Percentiles rank a stretch among this genome's conserved stretches.
Evolutionary conservation across 2,888 invertebrate species (phyloP).

Genomic region (Clusia tigrina): DNA sequence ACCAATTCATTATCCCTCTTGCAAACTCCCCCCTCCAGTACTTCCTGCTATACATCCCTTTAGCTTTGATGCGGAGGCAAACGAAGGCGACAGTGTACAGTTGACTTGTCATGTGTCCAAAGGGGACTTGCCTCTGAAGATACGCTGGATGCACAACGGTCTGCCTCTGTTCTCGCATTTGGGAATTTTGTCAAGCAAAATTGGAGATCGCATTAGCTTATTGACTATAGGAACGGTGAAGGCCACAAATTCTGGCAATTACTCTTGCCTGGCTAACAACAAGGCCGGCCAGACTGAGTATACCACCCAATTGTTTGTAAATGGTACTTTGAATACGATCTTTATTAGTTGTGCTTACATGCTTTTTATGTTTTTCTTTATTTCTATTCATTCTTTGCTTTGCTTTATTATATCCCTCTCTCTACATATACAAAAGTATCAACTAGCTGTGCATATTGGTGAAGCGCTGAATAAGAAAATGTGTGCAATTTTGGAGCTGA

Average conservation of each 20-base stretch:
- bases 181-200: slow-evolving; percentile 72
- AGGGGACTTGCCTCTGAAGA: slow-evolving; percentile 73
- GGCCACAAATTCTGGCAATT: slow-evolving; percentile 75
- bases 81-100: slow-evolving; percentile 73
- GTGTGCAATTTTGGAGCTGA: neutral
- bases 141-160: slow-evolving; percentile 70
- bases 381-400: slow-evolving; percentile 17
- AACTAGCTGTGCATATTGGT: no score
- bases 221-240: slow-evolving; percentile 76
- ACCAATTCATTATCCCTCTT: neutral
- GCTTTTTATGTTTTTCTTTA: slow-evolving; percentile 28
- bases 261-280: slow-evolving; percentile 73
- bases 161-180: slow-evolving; percentile 64
- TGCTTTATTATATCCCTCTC: slow-evolving; percentile 8
- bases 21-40: slow-evolving; percentile 70
- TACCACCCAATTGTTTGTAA: slow-evolving; percentile 71
- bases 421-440: neutral
- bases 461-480: neutral
- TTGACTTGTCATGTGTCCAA: slow-evolving; percentile 70
- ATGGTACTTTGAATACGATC: slow-evolving; percentile 65
- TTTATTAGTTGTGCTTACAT: slow-evolving; percentile 41
- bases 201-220: slow-evolving; percentile 72
- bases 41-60: slow-evolving; percentile 71
- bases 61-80: slow-evolving; percentile 66
- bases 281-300: slow-evolving; percentile 70